Evolutionary conservation across 2,113 vertebrate genomes (phyloP).

Genomic region (Rhynchomys soricoides): DNA sequence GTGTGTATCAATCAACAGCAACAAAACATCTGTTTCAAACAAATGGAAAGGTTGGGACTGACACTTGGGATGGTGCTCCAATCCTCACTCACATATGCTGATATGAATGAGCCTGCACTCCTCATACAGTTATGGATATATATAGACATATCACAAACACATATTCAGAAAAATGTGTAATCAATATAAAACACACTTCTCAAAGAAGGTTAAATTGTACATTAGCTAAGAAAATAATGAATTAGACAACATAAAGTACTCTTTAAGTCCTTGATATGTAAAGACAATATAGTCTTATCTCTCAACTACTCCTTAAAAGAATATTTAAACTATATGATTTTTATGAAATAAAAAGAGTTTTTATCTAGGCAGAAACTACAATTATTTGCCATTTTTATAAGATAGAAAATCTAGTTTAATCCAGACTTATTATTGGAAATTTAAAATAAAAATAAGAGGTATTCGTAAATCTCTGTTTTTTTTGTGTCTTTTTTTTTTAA

Average conservation of each 20-base stretch:
- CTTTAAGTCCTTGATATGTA: neutral
- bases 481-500: too few relatives aligned
- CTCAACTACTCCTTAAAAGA: neutral
- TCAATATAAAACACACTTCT: neutral
- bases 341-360: neutral
- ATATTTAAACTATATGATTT: conserved; percentile 1
- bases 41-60: neutral
- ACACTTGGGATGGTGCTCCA: neutral
- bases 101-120: neutral
- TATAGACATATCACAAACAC: neutral
- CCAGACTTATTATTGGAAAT: neutral
- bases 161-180: neutral
- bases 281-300: neutral
- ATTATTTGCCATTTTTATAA: neutral
- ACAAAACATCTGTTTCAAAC: neutral
- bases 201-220: neutral
- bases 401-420: neutral
- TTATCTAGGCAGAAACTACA: neutral
- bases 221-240: conserved; percentile 34
- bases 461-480: neutral
- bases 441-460: neutral
- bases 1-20: neutral
- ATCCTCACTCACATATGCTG: neutral
- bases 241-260: conserved; percentile 40
- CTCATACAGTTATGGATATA: too few relatives aligned